phyloP scores from a whole-genome alignment of 2,888 invertebrate genomes.

The Dicyrtomina minuta region DNA sequence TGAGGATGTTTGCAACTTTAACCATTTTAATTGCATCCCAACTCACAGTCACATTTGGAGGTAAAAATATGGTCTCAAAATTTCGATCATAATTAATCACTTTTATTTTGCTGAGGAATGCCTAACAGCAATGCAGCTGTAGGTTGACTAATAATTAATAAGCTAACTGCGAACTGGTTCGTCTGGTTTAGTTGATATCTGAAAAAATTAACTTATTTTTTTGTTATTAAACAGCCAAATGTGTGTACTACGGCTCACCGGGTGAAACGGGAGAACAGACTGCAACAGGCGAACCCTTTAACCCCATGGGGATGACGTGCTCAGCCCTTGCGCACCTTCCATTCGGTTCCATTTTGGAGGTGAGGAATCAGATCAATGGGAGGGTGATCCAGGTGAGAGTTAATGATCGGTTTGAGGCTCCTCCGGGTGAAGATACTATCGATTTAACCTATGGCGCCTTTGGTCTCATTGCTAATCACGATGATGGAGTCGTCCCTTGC shows the following conservation, averaged over 20 bases:
- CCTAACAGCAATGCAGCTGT: no score
- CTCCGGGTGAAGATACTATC: slow-evolving; percentile 20
- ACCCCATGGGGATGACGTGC: slow-evolving; percentile 12
- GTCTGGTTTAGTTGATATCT: no score
- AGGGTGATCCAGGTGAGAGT: slow-evolving; percentile 13
- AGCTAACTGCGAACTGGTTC: no score
- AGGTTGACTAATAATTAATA: no score
- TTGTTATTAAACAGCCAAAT: slow-evolving; percentile 18
- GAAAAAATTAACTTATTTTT: background rate
- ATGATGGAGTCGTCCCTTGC: slow-evolving; percentile 22
- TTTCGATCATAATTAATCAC: no score
- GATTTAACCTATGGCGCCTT: no score
- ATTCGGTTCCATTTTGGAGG: slow-evolving; percentile 5
- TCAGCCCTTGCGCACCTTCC: slow-evolving; percentile 12
- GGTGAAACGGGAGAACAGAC: slow-evolving; percentile 22
- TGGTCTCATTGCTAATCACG: slow-evolving; percentile 12
- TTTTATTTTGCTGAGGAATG: no score
- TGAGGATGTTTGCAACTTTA: no score
- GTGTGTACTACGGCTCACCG: slow-evolving; percentile 22
- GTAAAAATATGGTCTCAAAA: no score
- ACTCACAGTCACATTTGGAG: no score
- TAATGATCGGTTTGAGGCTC: slow-evolving; percentile 15
- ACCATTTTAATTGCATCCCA: no score
- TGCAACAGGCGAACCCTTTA: slow-evolving; percentile 15
- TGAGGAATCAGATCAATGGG: slow-evolving; percentile 18